Evolutionary conservation across 2,113 vertebrate genomes (phyloP).

Genomic region (Pseudopodoces humilis): DNA sequence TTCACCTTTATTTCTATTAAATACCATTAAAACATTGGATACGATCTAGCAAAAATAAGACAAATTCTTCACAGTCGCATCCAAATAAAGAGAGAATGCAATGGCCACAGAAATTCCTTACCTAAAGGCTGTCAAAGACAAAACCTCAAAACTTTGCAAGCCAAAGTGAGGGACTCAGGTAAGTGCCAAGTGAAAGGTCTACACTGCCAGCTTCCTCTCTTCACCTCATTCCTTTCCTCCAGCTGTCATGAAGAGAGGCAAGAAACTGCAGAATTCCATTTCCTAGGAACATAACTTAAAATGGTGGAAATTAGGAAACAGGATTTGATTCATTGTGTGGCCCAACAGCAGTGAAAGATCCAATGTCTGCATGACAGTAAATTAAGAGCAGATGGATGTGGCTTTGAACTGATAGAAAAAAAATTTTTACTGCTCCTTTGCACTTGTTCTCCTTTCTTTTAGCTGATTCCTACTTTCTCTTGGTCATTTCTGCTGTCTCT

Average conservation of each 20-base stretch:
- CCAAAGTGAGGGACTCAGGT: neutral
- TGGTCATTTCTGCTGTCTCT: neutral
- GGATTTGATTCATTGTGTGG: conserved; percentile 11
- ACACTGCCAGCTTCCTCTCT: neutral
- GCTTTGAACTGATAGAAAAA: neutral
- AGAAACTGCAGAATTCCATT: neutral
- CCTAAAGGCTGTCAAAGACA: neutral
- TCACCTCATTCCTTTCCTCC: conserved; percentile 1
- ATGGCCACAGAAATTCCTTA: neutral
- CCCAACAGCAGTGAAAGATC: neutral
- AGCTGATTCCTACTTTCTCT: neutral
- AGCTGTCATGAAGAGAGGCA: neutral
- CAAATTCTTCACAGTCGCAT: neutral
- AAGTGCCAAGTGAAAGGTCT: neutral
- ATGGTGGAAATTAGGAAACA: conserved; percentile 13
- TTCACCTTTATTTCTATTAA: neutral
- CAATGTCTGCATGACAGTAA: neutral
- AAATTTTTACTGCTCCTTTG: neutral
- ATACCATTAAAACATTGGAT: neutral
- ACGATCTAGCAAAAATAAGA: neutral
- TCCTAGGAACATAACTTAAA: conserved; percentile 26
- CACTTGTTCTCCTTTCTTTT: conserved; percentile 8
- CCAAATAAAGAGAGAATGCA: neutral
- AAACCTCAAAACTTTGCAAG: neutral
- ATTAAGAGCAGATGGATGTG: conserved; percentile 28